Base-by-base conservation (phyloP, 2,888 invertebrate genomes). In the Epirrhoe tristata region DNA sequence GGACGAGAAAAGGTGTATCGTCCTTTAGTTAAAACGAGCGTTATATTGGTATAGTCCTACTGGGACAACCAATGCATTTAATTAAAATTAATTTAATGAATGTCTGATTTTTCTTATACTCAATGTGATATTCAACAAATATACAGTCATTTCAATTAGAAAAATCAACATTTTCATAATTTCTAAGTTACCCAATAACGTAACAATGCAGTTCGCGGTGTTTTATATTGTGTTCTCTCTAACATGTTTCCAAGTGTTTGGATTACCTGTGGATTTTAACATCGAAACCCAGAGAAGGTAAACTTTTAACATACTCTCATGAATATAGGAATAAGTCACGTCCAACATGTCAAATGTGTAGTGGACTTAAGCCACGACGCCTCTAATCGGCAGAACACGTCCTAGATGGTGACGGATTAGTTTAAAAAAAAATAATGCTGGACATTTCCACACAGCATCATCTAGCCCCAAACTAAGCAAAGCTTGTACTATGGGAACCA, bases 191-290 rank as follows among this genome's bases (percentile, higher is more conserved):
- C 14, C 5, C 36, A 10, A 6, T 32, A 58, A 12, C 6, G 34
- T 61, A 36, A 76, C 78, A 71, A 81, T 81, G 81, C 67, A 69
- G 57, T 69, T 75, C 5, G 61, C 73, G 59, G 71, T 67, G 58
- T 68, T 77, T 58, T 48, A 76, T 58, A 51, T 71, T 66, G 76
- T 78, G 69, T 58, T 79, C 50, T 70, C 66, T 75, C 73, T 80
- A 76, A 70, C 66, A 34, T 72, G 48, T 14, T 12, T 71, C 53
- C 66, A 63, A 70, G 76, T 77, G 67, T 66, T 62, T 55, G 79
- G 79, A 78, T 77, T 74, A 76, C 70, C 81, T 32, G 5, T 48
- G 14, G 67, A 69, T 64, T 46, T 5, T 7, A 31, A 52, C 32
- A 34, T 12, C 14, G 48, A 48, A 12, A 48, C 7, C 6, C 48